Percentiles rank a stretch among this genome's conserved stretches.
These are phyloP conservation scores for Eurytoma adleriae DNA, from an alignment of 2,888 invertebrate genomes.

Conservation along the genomic window DNA sequence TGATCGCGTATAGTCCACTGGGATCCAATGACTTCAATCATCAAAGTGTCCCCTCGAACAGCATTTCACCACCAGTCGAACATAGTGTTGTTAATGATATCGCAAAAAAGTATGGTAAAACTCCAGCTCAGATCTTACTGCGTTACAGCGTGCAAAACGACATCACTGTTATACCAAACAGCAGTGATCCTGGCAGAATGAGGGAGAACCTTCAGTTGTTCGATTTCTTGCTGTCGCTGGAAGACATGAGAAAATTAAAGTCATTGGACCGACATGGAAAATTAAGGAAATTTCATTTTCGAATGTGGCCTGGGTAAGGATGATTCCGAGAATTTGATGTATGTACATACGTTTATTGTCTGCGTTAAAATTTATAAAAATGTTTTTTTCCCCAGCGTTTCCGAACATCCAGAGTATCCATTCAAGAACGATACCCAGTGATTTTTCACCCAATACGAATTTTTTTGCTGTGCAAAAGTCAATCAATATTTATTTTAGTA, in stretches of 20 bases:
- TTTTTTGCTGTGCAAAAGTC: too few relatives aligned
- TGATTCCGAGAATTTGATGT: not conserved
- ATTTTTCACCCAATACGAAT: too few relatives aligned
- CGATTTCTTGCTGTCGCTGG: not conserved
- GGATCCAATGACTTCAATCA: not conserved
- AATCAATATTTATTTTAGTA: too few relatives aligned
- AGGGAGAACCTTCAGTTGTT: not conserved
- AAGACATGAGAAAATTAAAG: conserved; percentile 26
- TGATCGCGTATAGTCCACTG: conserved; percentile 2
- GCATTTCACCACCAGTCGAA: not conserved
- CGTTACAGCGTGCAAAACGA: not conserved
- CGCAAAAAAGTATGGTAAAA: conserved; percentile 6
- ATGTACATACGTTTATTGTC: not conserved
- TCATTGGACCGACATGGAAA: not conserved
- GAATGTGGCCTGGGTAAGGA: not conserved
- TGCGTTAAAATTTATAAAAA: not conserved
- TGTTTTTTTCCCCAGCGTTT: not conserved
- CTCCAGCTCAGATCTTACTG: not conserved
- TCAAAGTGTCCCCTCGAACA: not conserved
- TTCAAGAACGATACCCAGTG: not conserved
- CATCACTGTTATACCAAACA: conserved; percentile 11
- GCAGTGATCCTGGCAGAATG: not conserved
- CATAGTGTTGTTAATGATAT: not conserved
- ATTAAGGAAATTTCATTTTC: not conserved
- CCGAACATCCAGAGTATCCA: not conserved